phyloP scores from a whole-genome alignment of 2,888 invertebrate genomes.

The Biston stratarius region DNA sequence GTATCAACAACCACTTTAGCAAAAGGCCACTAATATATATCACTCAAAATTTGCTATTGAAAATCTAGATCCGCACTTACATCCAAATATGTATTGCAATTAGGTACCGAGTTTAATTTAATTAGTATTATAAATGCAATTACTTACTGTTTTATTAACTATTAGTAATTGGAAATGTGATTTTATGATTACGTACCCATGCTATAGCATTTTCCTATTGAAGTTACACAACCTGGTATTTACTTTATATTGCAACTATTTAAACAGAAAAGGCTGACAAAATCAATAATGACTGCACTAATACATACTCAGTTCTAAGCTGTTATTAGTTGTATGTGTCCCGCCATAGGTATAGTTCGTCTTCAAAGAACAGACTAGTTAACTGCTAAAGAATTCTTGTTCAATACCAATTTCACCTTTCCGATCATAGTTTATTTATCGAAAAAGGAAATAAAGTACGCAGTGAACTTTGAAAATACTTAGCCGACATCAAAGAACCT shows the following conservation, averaged over 20 bases:
- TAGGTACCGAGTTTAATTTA: too few relatives aligned
- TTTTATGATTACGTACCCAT: not conserved
- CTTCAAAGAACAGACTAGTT: slow-evolving; percentile 1
- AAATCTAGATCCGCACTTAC: too few relatives aligned
- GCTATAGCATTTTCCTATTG: not conserved
- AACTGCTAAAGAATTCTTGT: slow-evolving; percentile 48
- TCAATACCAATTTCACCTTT: slow-evolving; percentile 15
- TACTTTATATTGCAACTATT: not conserved
- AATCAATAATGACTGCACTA: too few relatives aligned
- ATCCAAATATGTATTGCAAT: too few relatives aligned
- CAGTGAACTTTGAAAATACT: slow-evolving; percentile 47
- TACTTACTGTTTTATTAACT: too few relatives aligned
- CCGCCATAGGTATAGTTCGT: not conserved
- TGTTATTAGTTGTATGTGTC: not conserved
- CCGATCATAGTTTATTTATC: slow-evolving; percentile 31
- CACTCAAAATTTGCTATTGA: too few relatives aligned
- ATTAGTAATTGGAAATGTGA: too few relatives aligned
- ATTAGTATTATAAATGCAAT: too few relatives aligned
- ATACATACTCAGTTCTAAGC: not conserved
- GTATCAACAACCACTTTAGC: too few relatives aligned
- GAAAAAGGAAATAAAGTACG: slow-evolving; percentile 40
- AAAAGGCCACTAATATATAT: too few relatives aligned
- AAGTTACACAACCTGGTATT: not conserved
- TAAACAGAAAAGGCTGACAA: not conserved
- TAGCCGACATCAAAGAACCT: slow-evolving; percentile 36